Conservation (phyloP, 2,888 invertebrate species). For the Rosalia funebris region DNA sequence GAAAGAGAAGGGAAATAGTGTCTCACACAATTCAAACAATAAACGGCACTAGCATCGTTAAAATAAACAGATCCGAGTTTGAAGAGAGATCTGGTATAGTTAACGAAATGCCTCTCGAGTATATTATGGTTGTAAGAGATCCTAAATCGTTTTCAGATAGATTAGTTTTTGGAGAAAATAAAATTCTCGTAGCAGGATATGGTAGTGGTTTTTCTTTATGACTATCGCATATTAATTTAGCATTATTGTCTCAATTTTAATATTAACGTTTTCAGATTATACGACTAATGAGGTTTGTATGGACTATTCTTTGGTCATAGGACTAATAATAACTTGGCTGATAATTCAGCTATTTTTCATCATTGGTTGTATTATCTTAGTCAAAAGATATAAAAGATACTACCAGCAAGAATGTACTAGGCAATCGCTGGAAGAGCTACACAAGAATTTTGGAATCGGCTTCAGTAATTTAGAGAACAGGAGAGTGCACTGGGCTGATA, state of each 20-base stretch:
- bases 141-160: constrained; percentile 71
- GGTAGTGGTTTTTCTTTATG: constrained; percentile 59
- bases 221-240: not conserved
- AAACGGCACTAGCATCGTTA: constrained; percentile 48
- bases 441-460: constrained; percentile 74
- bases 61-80: constrained; percentile 46
- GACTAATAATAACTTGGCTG: constrained; percentile 66
- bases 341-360: constrained; percentile 69
- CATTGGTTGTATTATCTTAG: constrained; percentile 67
- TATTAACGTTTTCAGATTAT: constrained; percentile 53
- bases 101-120: constrained; percentile 67
- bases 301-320: constrained; percentile 69
- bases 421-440: constrained; percentile 63
- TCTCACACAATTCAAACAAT: constrained; percentile 44
- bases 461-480: constrained; percentile 72
- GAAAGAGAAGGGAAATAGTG: constrained; percentile 53
- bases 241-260: constrained; percentile 3
- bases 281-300: constrained; percentile 60
- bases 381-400: constrained; percentile 67
- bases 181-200: constrained; percentile 68
- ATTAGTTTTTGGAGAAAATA: constrained; percentile 71
- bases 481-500: constrained; percentile 77
- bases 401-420: constrained; percentile 64
- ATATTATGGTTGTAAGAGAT: constrained; percentile 69
- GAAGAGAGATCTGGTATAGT: constrained; percentile 44